phyloP scores from a whole-genome alignment of 2,113 vertebrate genomes.

The Okapia johnstoni region DNA sequence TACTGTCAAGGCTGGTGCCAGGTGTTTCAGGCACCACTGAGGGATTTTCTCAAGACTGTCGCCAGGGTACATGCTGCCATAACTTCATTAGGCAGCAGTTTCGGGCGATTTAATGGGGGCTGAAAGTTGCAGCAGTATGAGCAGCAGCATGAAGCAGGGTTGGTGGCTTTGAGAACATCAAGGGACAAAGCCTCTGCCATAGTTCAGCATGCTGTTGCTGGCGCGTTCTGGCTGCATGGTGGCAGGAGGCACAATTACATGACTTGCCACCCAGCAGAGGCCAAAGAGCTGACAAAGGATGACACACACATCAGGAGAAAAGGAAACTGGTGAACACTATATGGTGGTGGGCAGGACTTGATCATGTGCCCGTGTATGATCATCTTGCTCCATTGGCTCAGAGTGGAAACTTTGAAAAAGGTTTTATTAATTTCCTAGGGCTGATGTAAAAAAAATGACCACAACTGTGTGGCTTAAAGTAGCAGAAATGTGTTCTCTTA shows the following conservation, averaged over 20 bases:
- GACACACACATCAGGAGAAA: not conserved
- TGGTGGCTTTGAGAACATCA: not conserved
- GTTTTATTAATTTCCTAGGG: not conserved
- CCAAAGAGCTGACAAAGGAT: not conserved
- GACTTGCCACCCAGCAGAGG: not conserved
- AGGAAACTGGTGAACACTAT: not conserved
- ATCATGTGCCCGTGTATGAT: not conserved
- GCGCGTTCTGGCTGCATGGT: not conserved
- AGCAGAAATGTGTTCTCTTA: not conserved
- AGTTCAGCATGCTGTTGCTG: not conserved
- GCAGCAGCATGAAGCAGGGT: not conserved
- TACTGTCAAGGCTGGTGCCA: not conserved
- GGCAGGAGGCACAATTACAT: not conserved
- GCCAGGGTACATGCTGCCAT: not conserved
- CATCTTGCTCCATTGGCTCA: not conserved
- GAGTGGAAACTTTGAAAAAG: conserved; percentile 9
- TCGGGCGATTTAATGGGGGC: not conserved
- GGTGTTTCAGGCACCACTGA: not conserved
- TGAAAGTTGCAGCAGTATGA: not conserved
- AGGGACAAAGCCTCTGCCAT: not conserved
- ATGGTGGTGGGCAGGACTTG: not conserved
- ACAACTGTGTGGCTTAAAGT: not conserved
- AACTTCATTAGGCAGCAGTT: not conserved
- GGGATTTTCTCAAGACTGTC: not conserved
- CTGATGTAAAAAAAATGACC: not conserved